These are phyloP conservation scores for Epizoanthus stellaris DNA, from an alignment of 92 coral and sea anemone genomes.

Conservation along the genomic window DNA sequence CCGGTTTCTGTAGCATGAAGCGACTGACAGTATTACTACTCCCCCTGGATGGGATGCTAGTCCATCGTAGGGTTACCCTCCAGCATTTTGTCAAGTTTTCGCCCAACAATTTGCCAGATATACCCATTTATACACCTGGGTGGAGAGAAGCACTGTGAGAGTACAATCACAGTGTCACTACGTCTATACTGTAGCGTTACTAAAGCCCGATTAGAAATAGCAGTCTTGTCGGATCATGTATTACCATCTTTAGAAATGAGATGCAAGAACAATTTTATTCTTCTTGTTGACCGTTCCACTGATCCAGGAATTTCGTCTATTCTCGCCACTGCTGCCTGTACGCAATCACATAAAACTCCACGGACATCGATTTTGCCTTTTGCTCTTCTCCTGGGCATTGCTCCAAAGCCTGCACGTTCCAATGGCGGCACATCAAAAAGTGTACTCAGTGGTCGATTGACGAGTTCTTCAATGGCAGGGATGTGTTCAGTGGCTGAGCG, in stretches of 20 bases:
- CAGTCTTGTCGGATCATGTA: not conserved
- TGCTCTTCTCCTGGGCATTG: slow-evolving; percentile 7
- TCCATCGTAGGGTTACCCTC: too few species aligned
- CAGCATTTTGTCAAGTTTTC: too few species aligned
- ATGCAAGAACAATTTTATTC: slow-evolving; percentile 73
- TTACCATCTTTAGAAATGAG: slow-evolving; percentile 60
- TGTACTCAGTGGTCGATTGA: slow-evolving; percentile 67
- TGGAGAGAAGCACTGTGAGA: too few species aligned
- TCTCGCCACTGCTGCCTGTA: slow-evolving; percentile 88
- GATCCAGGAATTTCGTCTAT: slow-evolving; percentile 68
- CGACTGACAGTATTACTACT: too few species aligned
- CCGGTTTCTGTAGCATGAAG: too few species aligned
- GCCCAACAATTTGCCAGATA: too few species aligned
- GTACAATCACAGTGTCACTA: too few species aligned
- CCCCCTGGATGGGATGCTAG: too few species aligned
- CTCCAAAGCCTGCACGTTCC: slow-evolving; percentile 1
- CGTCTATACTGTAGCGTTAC: too few species aligned
- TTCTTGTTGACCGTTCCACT: slow-evolving; percentile 71
- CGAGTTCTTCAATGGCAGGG: slow-evolving; percentile 61
- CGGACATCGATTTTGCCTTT: slow-evolving; percentile 49
- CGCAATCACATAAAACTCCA: slow-evolving; percentile 67
- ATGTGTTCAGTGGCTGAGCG: slow-evolving; percentile 64
- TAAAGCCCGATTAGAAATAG: too few species aligned
- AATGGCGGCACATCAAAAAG: slow-evolving; percentile 50
- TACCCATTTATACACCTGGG: too few species aligned